phyloP scores from a whole-genome alignment of 2,797 vertebrate genomes.

The Sphaeramia orbicularis region DNA sequence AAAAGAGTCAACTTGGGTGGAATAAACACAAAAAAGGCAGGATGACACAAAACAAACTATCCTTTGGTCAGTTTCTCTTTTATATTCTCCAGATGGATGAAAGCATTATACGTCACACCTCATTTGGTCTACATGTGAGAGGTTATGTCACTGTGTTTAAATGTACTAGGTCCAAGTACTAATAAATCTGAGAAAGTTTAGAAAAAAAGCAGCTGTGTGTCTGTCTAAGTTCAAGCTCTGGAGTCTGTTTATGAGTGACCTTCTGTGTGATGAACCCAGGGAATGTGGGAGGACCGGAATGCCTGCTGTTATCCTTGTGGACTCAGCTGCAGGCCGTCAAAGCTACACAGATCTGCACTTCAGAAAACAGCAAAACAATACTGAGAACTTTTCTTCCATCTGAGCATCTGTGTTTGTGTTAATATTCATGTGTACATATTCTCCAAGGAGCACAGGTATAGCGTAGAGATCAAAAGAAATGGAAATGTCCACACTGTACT shows the following conservation, averaged over 20 bases:
- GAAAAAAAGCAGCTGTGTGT: not conserved
- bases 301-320: conserved; percentile 64
- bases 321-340: conserved; percentile 63
- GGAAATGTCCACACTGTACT: no score
- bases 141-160: not conserved
- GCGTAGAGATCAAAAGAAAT: no score
- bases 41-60: not conserved
- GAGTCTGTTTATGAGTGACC: conserved; percentile 35
- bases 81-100: no score
- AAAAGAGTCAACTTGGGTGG: not conserved
- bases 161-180: not conserved
- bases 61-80: no score
- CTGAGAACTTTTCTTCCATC: not conserved
- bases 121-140: not conserved
- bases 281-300: conserved; percentile 26
- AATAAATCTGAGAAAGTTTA: not conserved
- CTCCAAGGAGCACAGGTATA: no score
- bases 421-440: no score
- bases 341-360: conserved; percentile 21
- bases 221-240: conserved; percentile 3
- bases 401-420: not conserved
- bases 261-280: conserved; percentile 24
- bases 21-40: not conserved
- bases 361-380: conserved; percentile 23
- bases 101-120: no score